Conservation (phyloP, 2,888 invertebrate genomes). For the Drosophila paracracens region DNA sequence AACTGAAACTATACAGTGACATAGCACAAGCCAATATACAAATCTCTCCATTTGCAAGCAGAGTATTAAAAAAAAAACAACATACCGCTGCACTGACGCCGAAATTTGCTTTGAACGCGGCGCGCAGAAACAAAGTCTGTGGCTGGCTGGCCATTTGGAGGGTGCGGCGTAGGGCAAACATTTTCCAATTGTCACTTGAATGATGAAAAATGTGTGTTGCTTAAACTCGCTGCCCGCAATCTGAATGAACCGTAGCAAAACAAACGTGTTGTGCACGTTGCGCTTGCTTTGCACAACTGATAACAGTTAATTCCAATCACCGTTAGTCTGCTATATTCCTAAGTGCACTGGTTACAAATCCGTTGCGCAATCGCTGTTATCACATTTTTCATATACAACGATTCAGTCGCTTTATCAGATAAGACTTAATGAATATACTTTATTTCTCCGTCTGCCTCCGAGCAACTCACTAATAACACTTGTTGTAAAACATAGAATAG, state of each 20-base stretch:
- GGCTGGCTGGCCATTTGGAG: constrained; percentile 37
- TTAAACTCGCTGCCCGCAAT: neutral
- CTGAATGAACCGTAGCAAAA: neutral
- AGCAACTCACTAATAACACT: constrained; percentile 7
- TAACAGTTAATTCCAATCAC: constrained; percentile 50
- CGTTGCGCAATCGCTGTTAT: constrained; percentile 73
- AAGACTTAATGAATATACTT: constrained; percentile 36
- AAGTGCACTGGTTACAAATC: constrained; percentile 42
- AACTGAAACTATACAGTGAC: neutral
- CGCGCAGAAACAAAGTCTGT: constrained; percentile 34
- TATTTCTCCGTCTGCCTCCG: neutral
- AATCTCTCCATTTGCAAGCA: constrained; percentile 2
- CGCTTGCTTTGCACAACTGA: constrained; percentile 51
- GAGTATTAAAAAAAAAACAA: constrained; percentile 21
- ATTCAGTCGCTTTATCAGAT: constrained; percentile 40
- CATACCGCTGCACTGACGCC: constrained; percentile 63
- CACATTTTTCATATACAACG: constrained; percentile 34
- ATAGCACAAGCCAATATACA: neutral
- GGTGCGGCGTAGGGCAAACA: constrained; percentile 66
- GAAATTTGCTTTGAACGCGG: constrained; percentile 61
- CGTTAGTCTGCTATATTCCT: constrained; percentile 41
- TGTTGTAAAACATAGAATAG: constrained; percentile 14
- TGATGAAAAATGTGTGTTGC: constrained; percentile 38
- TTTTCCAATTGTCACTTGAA: constrained; percentile 30
- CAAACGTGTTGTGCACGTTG: constrained; percentile 24